Conservation (phyloP, 1,140 invertebrate genomes). For the Triops longicaudatus region DNA sequence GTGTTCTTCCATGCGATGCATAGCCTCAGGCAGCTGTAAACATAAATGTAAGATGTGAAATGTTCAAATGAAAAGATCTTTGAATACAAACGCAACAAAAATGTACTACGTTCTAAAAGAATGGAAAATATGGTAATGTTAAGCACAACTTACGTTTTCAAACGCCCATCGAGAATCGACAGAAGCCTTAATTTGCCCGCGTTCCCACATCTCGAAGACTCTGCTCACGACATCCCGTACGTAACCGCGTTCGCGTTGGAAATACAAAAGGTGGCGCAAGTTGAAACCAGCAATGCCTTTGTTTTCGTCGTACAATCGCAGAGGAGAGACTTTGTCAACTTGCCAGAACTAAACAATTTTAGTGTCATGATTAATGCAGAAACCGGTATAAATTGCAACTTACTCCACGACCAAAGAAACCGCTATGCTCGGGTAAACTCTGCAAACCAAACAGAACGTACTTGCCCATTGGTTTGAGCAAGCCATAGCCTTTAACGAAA, state of each 20-base stretch:
- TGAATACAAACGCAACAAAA: no score
- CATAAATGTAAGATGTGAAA: slow-evolving; percentile 27
- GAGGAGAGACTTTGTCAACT: slow-evolving; percentile 77
- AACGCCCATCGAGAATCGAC: slow-evolving; percentile 78
- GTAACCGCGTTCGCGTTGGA: slow-evolving; percentile 62
- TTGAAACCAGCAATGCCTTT: slow-evolving; percentile 73
- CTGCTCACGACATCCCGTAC: slow-evolving; percentile 58
- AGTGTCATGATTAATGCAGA: no score
- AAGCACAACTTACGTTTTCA: slow-evolving; percentile 66
- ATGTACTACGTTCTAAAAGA: no score
- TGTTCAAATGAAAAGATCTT: not conserved
- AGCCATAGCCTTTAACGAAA: slow-evolving; percentile 68
- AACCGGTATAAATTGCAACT: no score
- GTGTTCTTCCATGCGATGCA: slow-evolving; percentile 85
- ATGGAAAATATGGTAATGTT: no score
- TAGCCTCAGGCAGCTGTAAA: slow-evolving; percentile 69
- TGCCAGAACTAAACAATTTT: slow-evolving; percentile 94
- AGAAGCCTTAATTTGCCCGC: slow-evolving; percentile 67
- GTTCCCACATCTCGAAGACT: slow-evolving; percentile 63
- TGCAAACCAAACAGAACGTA: slow-evolving; percentile 79
- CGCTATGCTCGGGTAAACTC: slow-evolving; percentile 80
- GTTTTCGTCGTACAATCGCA: slow-evolving; percentile 83
- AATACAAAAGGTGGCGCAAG: slow-evolving; percentile 70
- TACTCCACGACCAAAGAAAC: slow-evolving; percentile 77
- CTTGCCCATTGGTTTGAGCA: slow-evolving; percentile 81